phyloP scores from a whole-genome alignment of 2,888 invertebrate species.

The Xylophagus ater region DNA sequence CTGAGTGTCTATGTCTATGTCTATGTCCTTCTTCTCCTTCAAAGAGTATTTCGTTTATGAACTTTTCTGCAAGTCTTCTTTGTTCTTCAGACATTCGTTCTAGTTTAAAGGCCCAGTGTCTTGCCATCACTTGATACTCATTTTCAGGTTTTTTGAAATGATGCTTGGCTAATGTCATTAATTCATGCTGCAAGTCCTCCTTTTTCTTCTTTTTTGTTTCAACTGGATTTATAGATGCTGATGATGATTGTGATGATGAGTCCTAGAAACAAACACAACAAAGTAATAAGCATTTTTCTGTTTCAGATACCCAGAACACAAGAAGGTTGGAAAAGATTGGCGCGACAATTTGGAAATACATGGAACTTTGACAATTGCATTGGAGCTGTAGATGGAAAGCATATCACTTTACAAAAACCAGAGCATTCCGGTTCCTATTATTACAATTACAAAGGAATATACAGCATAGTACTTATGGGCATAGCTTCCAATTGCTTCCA shows the following conservation, averaged over 20 bases:
- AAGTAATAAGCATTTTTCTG: too few species aligned
- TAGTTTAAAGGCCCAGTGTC: conserved; percentile 37
- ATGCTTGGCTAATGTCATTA: conserved; percentile 6
- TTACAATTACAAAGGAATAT: too few species aligned
- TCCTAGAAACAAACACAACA: too few species aligned
- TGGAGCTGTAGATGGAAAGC: conserved; percentile 13
- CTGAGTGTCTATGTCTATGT: conserved; percentile 36
- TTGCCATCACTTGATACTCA: conserved; percentile 37
- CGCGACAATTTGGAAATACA: too few species aligned
- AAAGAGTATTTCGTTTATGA: conserved; percentile 39
- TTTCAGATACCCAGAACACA: too few species aligned
- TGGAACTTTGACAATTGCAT: too few species aligned
- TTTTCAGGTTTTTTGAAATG: conserved; percentile 22
- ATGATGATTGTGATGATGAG: too few species aligned
- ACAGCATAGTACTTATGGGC: too few species aligned
- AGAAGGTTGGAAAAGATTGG: conserved; percentile 11
- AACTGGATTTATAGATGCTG: conserved; percentile 4
- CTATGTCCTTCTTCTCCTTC: conserved; percentile 39
- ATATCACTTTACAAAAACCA: conserved; percentile 12
- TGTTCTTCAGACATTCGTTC: conserved; percentile 37
- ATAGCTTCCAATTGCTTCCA: conserved; percentile 10
- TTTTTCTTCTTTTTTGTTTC: conserved; percentile 8
- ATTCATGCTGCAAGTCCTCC: conserved; percentile 1
- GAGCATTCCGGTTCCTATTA: too few species aligned
- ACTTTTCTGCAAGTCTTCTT: conserved; percentile 39